Percentiles rank a stretch among this genome's conserved stretches.
These are phyloP conservation scores for Pterobdella sp. DNA, from an alignment of 2,888 invertebrate genomes.

Conservation along the genomic window DNA sequence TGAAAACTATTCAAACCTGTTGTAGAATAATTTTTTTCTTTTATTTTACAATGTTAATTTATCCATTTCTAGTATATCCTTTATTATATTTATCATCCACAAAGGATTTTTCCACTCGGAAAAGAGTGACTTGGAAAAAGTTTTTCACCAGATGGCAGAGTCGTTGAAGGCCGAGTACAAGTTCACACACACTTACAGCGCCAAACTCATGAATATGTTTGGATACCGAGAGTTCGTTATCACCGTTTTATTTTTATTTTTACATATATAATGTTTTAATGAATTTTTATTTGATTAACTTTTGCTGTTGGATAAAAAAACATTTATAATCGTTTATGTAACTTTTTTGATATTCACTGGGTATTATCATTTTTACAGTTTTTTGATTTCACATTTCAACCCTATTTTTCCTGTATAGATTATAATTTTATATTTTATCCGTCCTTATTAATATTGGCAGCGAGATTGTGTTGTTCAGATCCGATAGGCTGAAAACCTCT, in stretches of 20 bases:
- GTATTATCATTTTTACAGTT: not conserved
- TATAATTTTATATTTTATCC: not conserved
- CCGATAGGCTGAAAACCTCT: constrained; percentile 26
- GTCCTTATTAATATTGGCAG: constrained; percentile 22
- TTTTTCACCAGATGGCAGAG: constrained; percentile 23
- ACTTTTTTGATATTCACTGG: not conserved
- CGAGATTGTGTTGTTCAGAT: constrained; percentile 30
- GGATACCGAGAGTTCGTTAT: constrained; percentile 30
- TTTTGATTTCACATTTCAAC: not conserved
- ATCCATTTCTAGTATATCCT: not conserved
- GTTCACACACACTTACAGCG: constrained; percentile 24
- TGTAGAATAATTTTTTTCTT: not conserved
- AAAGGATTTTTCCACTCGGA: constrained; percentile 18
- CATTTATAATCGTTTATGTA: too few relatives aligned
- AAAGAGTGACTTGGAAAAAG: not conserved
- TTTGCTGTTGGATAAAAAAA: too few relatives aligned
- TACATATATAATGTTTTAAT: not conserved
- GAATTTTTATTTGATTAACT: not conserved
- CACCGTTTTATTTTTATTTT: not conserved
- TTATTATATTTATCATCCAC: not conserved
- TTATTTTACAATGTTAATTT: not conserved
- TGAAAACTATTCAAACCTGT: not conserved
- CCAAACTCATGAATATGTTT: constrained; percentile 28
- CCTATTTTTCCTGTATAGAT: too few relatives aligned
- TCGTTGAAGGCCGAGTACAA: constrained; percentile 23